Conservation (phyloP, 2,113 vertebrate species). For the Melanocharis versteri region DNA sequence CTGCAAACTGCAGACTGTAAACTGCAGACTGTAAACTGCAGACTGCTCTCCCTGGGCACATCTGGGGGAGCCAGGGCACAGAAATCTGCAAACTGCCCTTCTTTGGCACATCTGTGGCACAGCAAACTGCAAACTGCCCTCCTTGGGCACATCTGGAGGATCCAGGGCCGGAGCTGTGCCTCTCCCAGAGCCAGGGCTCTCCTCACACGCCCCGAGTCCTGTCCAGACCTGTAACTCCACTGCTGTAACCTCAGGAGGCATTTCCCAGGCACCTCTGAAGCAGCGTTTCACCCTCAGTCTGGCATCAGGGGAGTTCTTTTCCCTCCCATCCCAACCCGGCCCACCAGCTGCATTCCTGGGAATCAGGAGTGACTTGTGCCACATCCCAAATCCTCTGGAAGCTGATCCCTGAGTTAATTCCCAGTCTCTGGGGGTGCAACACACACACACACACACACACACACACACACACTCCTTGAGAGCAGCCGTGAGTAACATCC, state of each 20-base stretch:
- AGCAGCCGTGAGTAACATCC: neutral
- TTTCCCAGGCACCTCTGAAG: neutral
- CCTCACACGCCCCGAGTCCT: neutral
- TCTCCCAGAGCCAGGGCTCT: neutral
- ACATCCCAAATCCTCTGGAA: neutral
- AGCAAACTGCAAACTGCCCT: too few species aligned
- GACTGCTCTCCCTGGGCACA: neutral
- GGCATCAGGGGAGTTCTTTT: neutral
- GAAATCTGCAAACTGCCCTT: neutral
- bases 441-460: neutral
- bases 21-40: too few species aligned
- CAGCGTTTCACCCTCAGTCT: neutral
- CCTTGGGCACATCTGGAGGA: neutral
- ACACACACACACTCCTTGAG: neutral
- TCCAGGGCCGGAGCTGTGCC: neutral
- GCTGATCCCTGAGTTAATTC: neutral
- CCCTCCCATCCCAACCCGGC: neutral
- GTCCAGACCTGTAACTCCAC: neutral
- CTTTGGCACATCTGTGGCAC: neutral
- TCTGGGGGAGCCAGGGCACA: neutral
- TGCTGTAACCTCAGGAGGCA: fast-evolving
- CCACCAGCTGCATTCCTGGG: neutral
- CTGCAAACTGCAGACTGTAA: too few species aligned
- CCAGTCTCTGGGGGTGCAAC: neutral
- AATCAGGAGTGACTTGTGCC: neutral